Evolutionary conservation across 2,888 invertebrate species (phyloP), one percentile per base, ranked within the genome.

Genomic region (Beris morrisii): DNA sequence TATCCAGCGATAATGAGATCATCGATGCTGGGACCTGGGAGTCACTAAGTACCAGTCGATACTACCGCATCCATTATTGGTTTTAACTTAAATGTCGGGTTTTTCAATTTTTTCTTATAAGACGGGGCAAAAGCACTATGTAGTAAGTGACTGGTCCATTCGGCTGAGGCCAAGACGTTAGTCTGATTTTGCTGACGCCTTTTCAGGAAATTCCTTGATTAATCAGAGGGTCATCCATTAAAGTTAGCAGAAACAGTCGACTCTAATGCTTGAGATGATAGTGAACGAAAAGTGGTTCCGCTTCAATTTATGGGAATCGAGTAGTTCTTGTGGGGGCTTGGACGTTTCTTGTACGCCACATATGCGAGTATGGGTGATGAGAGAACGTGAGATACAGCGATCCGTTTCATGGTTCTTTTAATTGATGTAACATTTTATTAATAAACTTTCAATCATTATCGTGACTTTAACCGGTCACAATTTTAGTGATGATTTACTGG

Each of bases 361-460:
- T 3, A 38, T 38, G 38, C 1, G 38, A 7, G 48, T 15, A 12
- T 48, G 31, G 58, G 31, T 59, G 58, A 46, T 59, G 48, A 46
- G 46, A 59, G 58, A 59, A 59, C 58, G 58, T 59, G 58, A 59
- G 58, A 53, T 63, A 43, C 61, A 63, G 54, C 64, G 45, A 45
- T 53, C 44, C 64, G 53, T 64, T 54, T 54, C 64, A 64, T 64
- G 54, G 64, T 38, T 64, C 13, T 53, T 28, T 57, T 57, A 44
- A 65, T 65, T 65, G 57, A 65, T 53, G 65, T 58, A 65, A 57
- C 57, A 65, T 57, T 65, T 65, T 65, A 65, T 65, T 65, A 57
- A 65, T 65, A 65, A 65, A 65, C 57, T 13, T 53, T 58, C 53
- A 57, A 65, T 65, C 65, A 65, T 57, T 57, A 57, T 65, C 65